These are phyloP conservation scores for Ephialtes manifestator DNA, from an alignment of 2,888 invertebrate genomes.

Conservation along the genomic window DNA sequence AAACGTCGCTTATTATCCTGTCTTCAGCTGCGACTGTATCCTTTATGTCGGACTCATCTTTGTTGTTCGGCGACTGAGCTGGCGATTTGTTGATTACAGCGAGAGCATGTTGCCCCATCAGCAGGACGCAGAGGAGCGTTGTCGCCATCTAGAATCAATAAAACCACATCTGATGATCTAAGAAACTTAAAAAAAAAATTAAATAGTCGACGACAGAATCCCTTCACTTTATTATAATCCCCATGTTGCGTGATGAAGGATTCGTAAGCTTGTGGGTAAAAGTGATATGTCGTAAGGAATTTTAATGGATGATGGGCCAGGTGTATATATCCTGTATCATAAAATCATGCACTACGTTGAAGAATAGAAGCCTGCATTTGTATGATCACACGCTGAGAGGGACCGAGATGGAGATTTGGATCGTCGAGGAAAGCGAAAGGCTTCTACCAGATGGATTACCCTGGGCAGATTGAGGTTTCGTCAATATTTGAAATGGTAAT, in stretches of 20 bases:
- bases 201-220: slow-evolving; percentile 21
- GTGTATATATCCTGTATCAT: background rate
- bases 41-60: slow-evolving; percentile 70
- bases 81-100: slow-evolving; percentile 82
- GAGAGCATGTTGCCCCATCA: slow-evolving; percentile 76
- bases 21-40: slow-evolving; percentile 79
- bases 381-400: slow-evolving; percentile 23
- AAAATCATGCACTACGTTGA: slow-evolving; percentile 2
- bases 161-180: slow-evolving; percentile 38
- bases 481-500: slow-evolving; percentile 30
- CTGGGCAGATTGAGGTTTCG: slow-evolving; percentile 31
- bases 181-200: background rate
- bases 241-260: slow-evolving; percentile 17
- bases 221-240: slow-evolving; percentile 54
- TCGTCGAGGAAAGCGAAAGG: slow-evolving; percentile 54
- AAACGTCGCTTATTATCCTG: slow-evolving; percentile 81
- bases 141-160: slow-evolving; percentile 80
- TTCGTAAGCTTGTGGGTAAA: slow-evolving; percentile 26
- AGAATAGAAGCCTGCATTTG: slow-evolving; percentile 25
- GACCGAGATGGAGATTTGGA: slow-evolving; percentile 47
- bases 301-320: slow-evolving; percentile 53
- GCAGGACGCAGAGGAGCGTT: slow-evolving; percentile 76
- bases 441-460: slow-evolving; percentile 3
- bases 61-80: slow-evolving; percentile 69
- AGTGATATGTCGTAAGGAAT: slow-evolving; percentile 45